These are phyloP conservation scores for Aleiodes sp. DNA, from an alignment of 1,140 invertebrate genomes.

Conservation along the genomic window DNA sequence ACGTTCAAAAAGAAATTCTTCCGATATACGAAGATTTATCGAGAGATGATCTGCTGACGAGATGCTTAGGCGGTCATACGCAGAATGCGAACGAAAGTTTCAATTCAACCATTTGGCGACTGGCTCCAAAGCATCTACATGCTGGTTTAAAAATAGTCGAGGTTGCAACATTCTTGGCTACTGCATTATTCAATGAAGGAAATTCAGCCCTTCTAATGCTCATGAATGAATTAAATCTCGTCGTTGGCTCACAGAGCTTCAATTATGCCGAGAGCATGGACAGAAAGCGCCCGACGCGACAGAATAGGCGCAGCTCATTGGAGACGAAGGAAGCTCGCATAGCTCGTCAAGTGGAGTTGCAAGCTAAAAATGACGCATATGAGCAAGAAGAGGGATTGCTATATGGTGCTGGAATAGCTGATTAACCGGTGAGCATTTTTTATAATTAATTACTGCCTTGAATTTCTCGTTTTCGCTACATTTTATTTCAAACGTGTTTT, in stretches of 20 bases:
- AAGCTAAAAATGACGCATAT: slow-evolving; percentile 19
- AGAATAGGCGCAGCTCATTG: too few relatives aligned
- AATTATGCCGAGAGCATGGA: neutral
- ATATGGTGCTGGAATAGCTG: slow-evolving; percentile 34
- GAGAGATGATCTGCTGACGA: slow-evolving; percentile 25
- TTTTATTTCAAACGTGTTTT: slow-evolving; percentile 30
- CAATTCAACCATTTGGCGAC: slow-evolving; percentile 39
- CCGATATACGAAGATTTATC: slow-evolving; percentile 15
- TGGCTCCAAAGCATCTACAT: slow-evolving; percentile 11
- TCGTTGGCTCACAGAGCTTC: neutral
- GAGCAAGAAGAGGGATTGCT: slow-evolving; percentile 16
- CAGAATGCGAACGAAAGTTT: slow-evolving; percentile 44
- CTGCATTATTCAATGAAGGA: slow-evolving; percentile 33
- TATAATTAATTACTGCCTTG: slow-evolving; percentile 25
- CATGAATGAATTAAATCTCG: slow-evolving; percentile 18
- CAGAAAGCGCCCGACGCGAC: neutral
- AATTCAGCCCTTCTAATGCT: slow-evolving; percentile 17
- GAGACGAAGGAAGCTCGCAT: neutral
- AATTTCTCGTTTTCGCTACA: slow-evolving; percentile 29
- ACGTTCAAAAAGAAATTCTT: slow-evolving; percentile 24
- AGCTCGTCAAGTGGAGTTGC: slow-evolving; percentile 16
- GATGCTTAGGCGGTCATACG: slow-evolving; percentile 18
- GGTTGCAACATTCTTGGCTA: slow-evolving; percentile 25
- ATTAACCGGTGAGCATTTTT: slow-evolving; percentile 29
- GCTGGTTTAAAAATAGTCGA: slow-evolving; percentile 25